Percentiles rank a stretch among this genome's conserved stretches.
Evolutionary conservation across 64 coral and sea anemone species (phyloP).

Genomic region (Dendrophyllia cribrosa): DNA sequence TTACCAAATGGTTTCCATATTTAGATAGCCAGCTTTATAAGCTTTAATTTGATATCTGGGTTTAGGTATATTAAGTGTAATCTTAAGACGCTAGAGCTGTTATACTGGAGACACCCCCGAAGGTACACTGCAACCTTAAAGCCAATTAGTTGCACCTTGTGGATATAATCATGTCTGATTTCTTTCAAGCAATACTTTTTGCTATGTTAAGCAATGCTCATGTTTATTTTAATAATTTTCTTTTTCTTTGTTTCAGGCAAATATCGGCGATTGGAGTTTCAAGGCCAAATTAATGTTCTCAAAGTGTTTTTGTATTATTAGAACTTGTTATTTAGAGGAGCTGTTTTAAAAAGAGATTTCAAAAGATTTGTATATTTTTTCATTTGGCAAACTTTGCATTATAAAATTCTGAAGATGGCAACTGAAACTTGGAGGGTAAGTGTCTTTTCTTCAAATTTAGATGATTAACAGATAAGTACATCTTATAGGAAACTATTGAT

Average conservation of each 20-base stretch:
- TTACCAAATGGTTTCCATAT: no score
- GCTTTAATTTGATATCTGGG: no score
- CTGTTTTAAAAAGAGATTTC: slow-evolving; percentile 61
- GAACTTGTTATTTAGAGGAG: slow-evolving; percentile 44
- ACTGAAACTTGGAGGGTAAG: slow-evolving; percentile 85
- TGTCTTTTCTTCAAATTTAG: background rate
- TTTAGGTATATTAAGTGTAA: no score
- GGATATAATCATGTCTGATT: no score
- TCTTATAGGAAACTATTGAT: background rate
- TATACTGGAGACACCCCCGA: no score
- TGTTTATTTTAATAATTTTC: background rate
- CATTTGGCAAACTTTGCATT: slow-evolving; percentile 40
- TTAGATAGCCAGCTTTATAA: no score
- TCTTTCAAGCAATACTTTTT: no score
- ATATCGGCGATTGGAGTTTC: slow-evolving; percentile 30
- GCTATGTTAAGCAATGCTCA: no score
- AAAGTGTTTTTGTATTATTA: slow-evolving; percentile 42
- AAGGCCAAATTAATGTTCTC: slow-evolving; percentile 45
- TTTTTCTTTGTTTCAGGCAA: background rate
- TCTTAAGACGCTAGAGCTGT: no score
- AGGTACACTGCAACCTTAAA: no score
- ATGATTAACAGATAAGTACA: background rate
- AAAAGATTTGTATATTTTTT: slow-evolving; percentile 71
- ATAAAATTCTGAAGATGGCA: slow-evolving; percentile 72
- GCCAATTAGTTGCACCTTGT: no score